These are phyloP conservation scores for Diacarnus erythraeanus DNA, from an alignment of 37 sponge, comb jelly and placozoan genomes.

Conservation along the genomic window DNA sequence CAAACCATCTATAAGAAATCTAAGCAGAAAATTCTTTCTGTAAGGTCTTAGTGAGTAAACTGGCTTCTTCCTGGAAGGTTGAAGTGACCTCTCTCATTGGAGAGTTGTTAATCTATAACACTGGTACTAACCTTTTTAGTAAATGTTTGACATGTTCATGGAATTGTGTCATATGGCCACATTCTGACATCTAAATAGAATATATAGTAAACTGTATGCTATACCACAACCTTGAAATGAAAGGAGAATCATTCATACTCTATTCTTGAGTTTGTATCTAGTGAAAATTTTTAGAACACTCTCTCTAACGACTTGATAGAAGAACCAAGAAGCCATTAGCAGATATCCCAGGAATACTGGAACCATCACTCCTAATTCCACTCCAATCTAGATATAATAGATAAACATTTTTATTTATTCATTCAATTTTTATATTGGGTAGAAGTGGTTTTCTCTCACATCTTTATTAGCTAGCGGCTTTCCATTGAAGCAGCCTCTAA, in stretches of 20 bases:
- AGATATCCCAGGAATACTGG: conserved; percentile 31
- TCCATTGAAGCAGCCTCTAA: conserved; percentile 21
- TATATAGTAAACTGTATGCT: background rate
- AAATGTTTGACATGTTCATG: background rate
- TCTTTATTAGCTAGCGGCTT: conserved; percentile 24
- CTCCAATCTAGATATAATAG: conserved; percentile 24
- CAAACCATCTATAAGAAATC: conserved; percentile 3
- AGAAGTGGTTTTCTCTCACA: no score
- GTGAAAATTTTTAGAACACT: conserved; percentile 69
- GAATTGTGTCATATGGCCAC: background rate
- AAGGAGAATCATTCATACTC: background rate
- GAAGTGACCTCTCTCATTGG: no score
- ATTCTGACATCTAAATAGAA: background rate
- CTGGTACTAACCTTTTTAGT: conserved; percentile 11
- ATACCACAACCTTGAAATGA: background rate
- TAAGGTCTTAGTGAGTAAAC: no score
- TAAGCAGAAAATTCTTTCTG: no score
- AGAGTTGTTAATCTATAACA: no score
- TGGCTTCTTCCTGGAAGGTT: no score
- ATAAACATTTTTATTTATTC: background rate
- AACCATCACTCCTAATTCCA: conserved; percentile 3
- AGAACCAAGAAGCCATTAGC: conserved; percentile 34
- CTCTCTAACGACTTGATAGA: conserved; percentile 47
- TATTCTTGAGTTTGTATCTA: background rate
- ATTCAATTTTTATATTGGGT: no score